Evolutionary conservation across 1,140 invertebrate species (phyloP), one percentile per base, ranked within the genome.

Genomic region (Drosophila ohnishii): DNA sequence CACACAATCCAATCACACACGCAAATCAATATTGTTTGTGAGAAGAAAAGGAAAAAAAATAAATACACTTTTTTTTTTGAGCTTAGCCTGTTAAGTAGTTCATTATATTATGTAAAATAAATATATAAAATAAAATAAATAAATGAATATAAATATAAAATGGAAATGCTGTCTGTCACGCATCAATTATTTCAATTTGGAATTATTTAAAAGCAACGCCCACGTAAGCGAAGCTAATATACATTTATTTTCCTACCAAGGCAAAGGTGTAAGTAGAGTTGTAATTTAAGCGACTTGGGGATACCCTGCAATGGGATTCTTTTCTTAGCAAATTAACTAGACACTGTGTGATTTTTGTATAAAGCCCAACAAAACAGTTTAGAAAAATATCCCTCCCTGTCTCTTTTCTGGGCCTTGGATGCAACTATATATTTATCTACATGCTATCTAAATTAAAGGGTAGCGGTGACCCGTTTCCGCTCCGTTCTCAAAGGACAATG

Each of bases 81-180:
- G 53, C 62, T 53, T 89, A 78, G 85, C 28, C 64, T 50, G 45
- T 61, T 85, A 89, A 89, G 80, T 89, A 89, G 85, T 89, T 89
- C 78, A 89, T 89, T 85, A 81, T 84, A 89, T 81, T 85, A 85
- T 89, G 81, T 89, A 85, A 85, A 86, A 78, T 74, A 50, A 50
- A 82, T 82, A 76, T 74, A 79, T 79, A 60, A 35, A 53, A 53
- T 75, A 82, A 89, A 89, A 80, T 77, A 85, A 89, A 88, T 88
- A 88, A 84, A 88, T 88, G 73, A 87, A 83, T 88, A 88, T 80
- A 69, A 88, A 78, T 73, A 66, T 87, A 71, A 35, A 53, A 51
- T 82, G 67, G 45, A 56, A 30, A 56, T 39, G 48, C 14, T 28
- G 10, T 34, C 3, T 11, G 30, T 62, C 62, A 61, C 30, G 62